phyloP scores from a whole-genome alignment of 2,888 invertebrate genomes.

The Malacosoma neustria region DNA sequence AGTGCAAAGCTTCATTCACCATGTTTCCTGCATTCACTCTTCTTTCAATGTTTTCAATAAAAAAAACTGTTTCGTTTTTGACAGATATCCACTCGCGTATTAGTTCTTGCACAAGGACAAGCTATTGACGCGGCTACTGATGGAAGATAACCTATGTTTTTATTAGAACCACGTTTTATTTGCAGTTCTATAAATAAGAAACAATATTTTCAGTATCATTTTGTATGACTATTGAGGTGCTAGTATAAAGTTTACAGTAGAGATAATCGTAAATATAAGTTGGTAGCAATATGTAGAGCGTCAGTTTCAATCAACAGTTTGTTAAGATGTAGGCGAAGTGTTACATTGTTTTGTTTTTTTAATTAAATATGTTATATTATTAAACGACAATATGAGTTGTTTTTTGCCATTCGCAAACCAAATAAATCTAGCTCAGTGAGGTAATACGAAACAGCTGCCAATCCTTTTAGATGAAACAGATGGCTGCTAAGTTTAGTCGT shows the following conservation, averaged over 20 bases:
- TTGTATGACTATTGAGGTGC: constrained; percentile 1
- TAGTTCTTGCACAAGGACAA: constrained; percentile 18
- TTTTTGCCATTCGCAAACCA: neutral
- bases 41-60: no score
- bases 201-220: constrained; percentile 9
- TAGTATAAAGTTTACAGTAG: constrained; percentile 3
- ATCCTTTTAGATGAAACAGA: neutral
- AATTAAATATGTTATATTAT: constrained; percentile 21
- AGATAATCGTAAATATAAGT: constrained; percentile 13
- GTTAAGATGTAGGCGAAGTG: constrained; percentile 25
- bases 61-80: constrained; percentile 2
- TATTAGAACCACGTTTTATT: constrained; percentile 15
- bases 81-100: constrained; percentile 13
- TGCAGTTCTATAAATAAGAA: constrained; percentile 4
- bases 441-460: neutral
- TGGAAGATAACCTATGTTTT: constrained; percentile 36
- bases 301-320: constrained; percentile 37
- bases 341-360: constrained; percentile 23
- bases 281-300: constrained; percentile 25
- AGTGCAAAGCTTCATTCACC: no score
- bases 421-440: neutral
- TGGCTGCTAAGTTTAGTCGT: neutral
- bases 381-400: constrained; percentile 9
- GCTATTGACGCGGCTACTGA: constrained; percentile 32
- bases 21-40: no score